Evolutionary conservation across 2,888 invertebrate genomes (phyloP).

Genomic region (Penaeus monodon): DNA sequence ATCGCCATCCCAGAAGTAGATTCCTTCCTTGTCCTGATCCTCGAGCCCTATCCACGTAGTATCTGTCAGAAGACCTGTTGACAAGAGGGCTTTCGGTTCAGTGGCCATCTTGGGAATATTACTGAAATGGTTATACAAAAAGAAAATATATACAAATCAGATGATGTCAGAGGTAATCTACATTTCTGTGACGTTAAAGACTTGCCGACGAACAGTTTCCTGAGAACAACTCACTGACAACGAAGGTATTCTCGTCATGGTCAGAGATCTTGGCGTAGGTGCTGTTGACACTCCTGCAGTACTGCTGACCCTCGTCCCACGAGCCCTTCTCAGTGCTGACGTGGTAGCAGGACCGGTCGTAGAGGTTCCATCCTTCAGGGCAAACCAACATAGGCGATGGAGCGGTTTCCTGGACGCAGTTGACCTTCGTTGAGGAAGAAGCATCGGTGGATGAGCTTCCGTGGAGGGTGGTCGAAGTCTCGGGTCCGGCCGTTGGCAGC

Average conservation of each 20-base stretch:
- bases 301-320: constrained; percentile 8
- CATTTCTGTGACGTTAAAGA: neutral
- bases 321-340: neutral
- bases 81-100: neutral
- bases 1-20: neutral
- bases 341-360: constrained; percentile 6
- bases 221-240: constrained; percentile 15
- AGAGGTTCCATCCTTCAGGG: neutral
- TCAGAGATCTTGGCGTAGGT: constrained; percentile 16
- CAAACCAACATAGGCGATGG: neutral
- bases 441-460: no score
- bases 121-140: neutral
- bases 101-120: neutral
- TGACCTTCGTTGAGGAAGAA: no score
- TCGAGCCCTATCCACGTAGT: constrained; percentile 23
- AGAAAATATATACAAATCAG: neutral
- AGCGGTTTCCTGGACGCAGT: no score
- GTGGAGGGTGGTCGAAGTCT: no score
- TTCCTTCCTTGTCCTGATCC: constrained; percentile 7
- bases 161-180: neutral
- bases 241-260: neutral
- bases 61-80: constrained; percentile 9
- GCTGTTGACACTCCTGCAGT: neutral
- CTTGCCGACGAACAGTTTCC: neutral
- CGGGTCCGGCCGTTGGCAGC: no score